phyloP scores from a whole-genome alignment of 2,888 invertebrate species.

The Eupithecia subumbrata region DNA sequence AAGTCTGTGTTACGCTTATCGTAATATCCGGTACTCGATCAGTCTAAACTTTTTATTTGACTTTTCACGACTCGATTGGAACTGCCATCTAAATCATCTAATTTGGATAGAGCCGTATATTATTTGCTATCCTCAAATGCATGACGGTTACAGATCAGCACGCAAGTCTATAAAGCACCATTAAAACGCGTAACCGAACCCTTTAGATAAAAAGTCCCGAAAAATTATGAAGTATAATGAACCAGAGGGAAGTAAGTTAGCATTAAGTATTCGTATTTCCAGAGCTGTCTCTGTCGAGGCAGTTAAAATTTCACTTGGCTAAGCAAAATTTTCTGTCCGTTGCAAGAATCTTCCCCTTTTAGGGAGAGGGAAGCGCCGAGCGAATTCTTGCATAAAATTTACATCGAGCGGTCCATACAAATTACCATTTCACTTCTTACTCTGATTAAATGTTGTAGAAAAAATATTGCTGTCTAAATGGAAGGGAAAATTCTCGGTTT shows the following conservation, averaged over 20 bases:
- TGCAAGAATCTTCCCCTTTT: slow-evolving; percentile 82
- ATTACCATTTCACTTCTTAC: slow-evolving; percentile 84
- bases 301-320: slow-evolving; percentile 84
- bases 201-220: slow-evolving; percentile 68
- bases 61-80: slow-evolving; percentile 31
- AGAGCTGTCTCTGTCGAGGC: slow-evolving; percentile 81
- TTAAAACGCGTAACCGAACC: slow-evolving; percentile 54
- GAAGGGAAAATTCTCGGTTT: slow-evolving; percentile 81
- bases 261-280: slow-evolving; percentile 82
- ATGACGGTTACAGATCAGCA: slow-evolving; percentile 43
- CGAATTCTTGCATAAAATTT: slow-evolving; percentile 84
- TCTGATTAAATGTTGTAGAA: slow-evolving; percentile 84
- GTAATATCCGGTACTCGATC: slow-evolving; percentile 41
- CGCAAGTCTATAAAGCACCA: slow-evolving; percentile 45
- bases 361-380: slow-evolving; percentile 74
- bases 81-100: slow-evolving; percentile 34
- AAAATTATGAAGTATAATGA: slow-evolving; percentile 82
- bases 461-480: slow-evolving; percentile 83
- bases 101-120: slow-evolving; percentile 8
- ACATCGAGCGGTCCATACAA: slow-evolving; percentile 84
- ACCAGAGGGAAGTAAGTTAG: slow-evolving; percentile 79
- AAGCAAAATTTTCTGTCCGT: slow-evolving; percentile 83
- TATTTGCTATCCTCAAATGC: slow-evolving; percentile 32
- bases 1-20: slow-evolving; percentile 38
- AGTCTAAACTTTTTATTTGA: slow-evolving; percentile 36